Conservation (phyloP, 1,140 invertebrate genomes). For the Hylaeus anthracinus region DNA sequence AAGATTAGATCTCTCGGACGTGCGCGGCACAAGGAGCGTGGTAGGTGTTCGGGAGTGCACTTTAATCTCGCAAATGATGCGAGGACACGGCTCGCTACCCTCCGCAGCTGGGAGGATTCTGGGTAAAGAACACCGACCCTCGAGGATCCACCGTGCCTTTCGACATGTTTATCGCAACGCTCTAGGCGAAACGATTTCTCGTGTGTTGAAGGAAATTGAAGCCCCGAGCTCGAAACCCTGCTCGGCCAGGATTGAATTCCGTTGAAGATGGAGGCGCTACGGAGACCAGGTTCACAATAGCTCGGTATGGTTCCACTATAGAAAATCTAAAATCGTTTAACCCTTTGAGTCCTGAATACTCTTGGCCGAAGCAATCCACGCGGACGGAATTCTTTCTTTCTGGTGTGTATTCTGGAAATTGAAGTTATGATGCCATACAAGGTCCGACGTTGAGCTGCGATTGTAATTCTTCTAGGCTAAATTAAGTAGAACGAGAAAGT, state of each 20-base stretch:
- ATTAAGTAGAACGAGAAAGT: too few relatives aligned
- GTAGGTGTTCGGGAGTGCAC: conserved; percentile 47
- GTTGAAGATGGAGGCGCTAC: background rate
- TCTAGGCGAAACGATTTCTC: background rate
- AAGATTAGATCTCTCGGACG: conserved; percentile 58
- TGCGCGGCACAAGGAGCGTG: conserved; percentile 14
- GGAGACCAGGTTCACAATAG: background rate
- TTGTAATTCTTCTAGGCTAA: too few relatives aligned
- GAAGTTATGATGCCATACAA: too few relatives aligned
- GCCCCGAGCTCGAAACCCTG: background rate
- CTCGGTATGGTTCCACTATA: background rate
- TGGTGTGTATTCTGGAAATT: too few relatives aligned
- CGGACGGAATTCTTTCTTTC: too few relatives aligned
- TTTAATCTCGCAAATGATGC: conserved; percentile 64
- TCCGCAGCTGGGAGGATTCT: background rate
- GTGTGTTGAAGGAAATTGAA: background rate
- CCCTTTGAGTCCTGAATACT: too few relatives aligned
- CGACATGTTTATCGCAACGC: conserved; percentile 21
- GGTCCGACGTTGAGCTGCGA: too few relatives aligned
- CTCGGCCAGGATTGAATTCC: conserved; percentile 20
- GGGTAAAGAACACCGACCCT: conserved; percentile 3
- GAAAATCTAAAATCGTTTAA: background rate
- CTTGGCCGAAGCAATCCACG: too few relatives aligned
- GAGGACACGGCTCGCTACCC: conserved; percentile 23
- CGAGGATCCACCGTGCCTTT: conserved; percentile 2